Percentiles rank a stretch among this genome's conserved stretches.
Evolutionary conservation across 2,888 invertebrate species (phyloP).

Genomic region (Trimorus sp.): DNA sequence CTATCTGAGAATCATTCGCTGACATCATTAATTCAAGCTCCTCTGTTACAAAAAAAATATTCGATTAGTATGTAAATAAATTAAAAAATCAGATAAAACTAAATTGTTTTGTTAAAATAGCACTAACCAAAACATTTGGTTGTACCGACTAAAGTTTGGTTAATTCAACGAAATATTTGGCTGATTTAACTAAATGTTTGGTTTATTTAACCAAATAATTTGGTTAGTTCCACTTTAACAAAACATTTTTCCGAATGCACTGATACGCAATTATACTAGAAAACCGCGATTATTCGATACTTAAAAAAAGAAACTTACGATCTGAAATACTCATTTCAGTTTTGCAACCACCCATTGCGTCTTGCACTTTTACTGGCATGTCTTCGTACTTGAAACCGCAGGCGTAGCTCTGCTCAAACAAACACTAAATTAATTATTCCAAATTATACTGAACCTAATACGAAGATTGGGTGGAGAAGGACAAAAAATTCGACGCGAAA

Average conservation of each 20-base stretch:
- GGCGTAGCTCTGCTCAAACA: constrained; percentile 15
- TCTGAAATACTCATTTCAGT: constrained; percentile 21
- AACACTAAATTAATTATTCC: neutral
- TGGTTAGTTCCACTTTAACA: too few species aligned
- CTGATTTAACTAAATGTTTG: too few species aligned
- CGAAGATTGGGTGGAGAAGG: neutral
- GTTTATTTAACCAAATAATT: too few species aligned
- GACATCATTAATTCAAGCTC: constrained; percentile 42
- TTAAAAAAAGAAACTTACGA: constrained; percentile 11
- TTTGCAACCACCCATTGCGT: constrained; percentile 27
- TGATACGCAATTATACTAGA: neutral
- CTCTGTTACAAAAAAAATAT: constrained; percentile 21
- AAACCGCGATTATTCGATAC: neutral
- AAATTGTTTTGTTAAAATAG: too few species aligned
- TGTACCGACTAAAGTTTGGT: too few species aligned
- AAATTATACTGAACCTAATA: neutral
- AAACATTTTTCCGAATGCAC: too few species aligned
- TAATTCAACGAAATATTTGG: too few species aligned
- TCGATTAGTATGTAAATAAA: neutral
- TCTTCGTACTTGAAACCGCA: constrained; percentile 12
- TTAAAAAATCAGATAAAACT: too few species aligned
- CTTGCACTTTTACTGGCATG: constrained; percentile 33
- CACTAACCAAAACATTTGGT: too few species aligned
- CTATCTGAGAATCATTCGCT: constrained; percentile 41
- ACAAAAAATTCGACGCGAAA: too few species aligned